Evolutionary conservation across 2,888 invertebrate genomes (phyloP).

Genomic region (Clostera curtula): DNA sequence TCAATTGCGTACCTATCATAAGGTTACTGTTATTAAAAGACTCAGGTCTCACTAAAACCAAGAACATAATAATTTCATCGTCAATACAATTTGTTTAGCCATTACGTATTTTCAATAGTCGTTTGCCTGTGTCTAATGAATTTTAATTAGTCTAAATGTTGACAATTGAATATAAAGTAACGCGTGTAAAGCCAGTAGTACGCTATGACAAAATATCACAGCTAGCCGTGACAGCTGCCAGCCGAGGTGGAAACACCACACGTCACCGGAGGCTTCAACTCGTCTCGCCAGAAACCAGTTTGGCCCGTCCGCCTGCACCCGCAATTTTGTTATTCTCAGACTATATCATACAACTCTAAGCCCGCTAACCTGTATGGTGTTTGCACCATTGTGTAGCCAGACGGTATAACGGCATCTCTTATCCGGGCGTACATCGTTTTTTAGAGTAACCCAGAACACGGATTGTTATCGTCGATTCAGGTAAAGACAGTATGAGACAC

Average conservation of each 20-base stretch:
- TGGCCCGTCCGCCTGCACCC: slow-evolving; percentile 36
- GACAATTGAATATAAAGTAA: too few species aligned
- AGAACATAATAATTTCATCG: too few species aligned
- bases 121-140: too few species aligned
- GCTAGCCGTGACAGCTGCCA: slow-evolving; percentile 36
- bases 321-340: slow-evolving; percentile 47
- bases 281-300: slow-evolving; percentile 59
- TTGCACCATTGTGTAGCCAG: slow-evolving; percentile 52
- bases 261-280: slow-evolving; percentile 28
- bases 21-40: too few species aligned
- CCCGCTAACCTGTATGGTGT: slow-evolving; percentile 47
- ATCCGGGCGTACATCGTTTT: slow-evolving; percentile 59
- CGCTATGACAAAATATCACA: neutral
- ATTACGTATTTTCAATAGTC: too few species aligned
- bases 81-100: too few species aligned
- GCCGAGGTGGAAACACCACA: slow-evolving; percentile 27
- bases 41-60: too few species aligned
- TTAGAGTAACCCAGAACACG: slow-evolving; percentile 38
- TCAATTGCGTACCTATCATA: too few species aligned
- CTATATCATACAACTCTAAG: slow-evolving; percentile 43
- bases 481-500: slow-evolving; percentile 21
- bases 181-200: too few species aligned
- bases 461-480: slow-evolving; percentile 45
- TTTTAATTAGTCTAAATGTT: neutral
- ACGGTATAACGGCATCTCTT: slow-evolving; percentile 64